A percentile compares a stretch with the other conserved stretches of the same genome.
Evolutionary conservation across 2,113 vertebrate species (phyloP).

Genomic region (Sturnus vulgaris): DNA sequence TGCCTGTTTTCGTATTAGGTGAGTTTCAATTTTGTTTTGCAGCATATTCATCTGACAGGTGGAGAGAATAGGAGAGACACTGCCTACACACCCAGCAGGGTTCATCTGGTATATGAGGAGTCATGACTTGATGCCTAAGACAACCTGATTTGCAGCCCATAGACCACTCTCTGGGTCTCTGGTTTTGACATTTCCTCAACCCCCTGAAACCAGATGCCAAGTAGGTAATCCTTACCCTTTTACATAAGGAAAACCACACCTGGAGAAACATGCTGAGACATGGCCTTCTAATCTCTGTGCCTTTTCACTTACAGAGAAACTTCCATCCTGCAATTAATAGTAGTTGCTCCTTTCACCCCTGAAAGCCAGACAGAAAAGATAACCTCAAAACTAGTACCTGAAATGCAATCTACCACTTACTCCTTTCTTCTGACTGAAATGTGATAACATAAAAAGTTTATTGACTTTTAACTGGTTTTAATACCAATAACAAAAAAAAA

Average conservation of each 20-base stretch:
- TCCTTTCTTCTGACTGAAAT: background rate
- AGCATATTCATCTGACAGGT: background rate
- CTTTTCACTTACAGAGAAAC: background rate
- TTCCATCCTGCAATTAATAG: background rate
- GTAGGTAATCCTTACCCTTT: background rate
- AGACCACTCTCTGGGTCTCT: background rate
- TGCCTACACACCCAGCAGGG: background rate
- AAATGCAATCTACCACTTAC: background rate
- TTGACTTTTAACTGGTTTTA: background rate
- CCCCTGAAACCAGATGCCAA: background rate
- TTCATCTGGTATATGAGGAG: background rate
- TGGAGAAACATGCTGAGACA: background rate
- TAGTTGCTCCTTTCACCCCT: background rate
- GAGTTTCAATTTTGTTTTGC: slow-evolving; percentile 52
- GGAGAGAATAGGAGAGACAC: background rate
- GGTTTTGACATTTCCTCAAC: background rate
- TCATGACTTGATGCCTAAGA: background rate
- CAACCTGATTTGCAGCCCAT: background rate
- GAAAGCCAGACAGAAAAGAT: background rate
- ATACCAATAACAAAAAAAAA: background rate
- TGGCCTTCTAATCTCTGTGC: background rate
- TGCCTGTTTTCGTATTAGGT: slow-evolving; percentile 98
- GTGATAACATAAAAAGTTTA: background rate
- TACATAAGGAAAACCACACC: background rate
- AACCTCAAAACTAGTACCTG: background rate